These are phyloP conservation scores for Macaria liturata DNA, from an alignment of 2,888 invertebrate genomes.

Conservation along the genomic window DNA sequence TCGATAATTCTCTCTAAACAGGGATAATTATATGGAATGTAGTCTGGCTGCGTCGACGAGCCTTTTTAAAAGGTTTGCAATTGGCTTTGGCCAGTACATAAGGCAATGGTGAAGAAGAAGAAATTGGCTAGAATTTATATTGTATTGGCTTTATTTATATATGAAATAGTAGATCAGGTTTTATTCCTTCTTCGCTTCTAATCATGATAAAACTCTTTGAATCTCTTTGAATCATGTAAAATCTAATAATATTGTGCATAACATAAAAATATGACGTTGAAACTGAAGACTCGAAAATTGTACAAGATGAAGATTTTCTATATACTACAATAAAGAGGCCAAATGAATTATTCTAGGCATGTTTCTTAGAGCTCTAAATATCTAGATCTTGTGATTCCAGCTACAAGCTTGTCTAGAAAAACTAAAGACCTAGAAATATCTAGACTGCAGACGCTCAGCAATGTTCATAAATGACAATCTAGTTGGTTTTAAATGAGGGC, in stretches of 20 bases:
- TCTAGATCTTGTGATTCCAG: background rate
- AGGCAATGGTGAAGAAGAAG: slow-evolving; percentile 6
- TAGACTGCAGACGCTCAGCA: slow-evolving; percentile 3
- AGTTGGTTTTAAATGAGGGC: slow-evolving; percentile 2
- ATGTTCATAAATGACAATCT: slow-evolving; percentile 1
- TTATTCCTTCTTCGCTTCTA: no score
- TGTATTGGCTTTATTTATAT: no score
- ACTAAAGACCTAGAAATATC: slow-evolving; percentile 3
- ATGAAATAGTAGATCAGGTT: no score
- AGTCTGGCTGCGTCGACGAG: slow-evolving; percentile 12
- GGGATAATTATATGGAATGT: slow-evolving; percentile 26
- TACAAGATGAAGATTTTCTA: no score
- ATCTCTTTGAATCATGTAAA: no score
- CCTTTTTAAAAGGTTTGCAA: slow-evolving; percentile 14
- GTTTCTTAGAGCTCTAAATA: background rate
- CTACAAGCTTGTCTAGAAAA: slow-evolving; percentile 2
- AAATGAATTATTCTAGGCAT: no score
- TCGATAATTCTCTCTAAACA: slow-evolving; percentile 24
- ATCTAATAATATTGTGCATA: no score
- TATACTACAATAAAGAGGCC: no score
- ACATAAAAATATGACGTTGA: no score
- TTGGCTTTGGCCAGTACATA: slow-evolving; percentile 9
- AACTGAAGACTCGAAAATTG: no score
- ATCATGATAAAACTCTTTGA: no score
- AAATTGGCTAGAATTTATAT: background rate